Base-by-base conservation (phyloP, 2,113 vertebrate genomes). In the Meles meles region DNA sequence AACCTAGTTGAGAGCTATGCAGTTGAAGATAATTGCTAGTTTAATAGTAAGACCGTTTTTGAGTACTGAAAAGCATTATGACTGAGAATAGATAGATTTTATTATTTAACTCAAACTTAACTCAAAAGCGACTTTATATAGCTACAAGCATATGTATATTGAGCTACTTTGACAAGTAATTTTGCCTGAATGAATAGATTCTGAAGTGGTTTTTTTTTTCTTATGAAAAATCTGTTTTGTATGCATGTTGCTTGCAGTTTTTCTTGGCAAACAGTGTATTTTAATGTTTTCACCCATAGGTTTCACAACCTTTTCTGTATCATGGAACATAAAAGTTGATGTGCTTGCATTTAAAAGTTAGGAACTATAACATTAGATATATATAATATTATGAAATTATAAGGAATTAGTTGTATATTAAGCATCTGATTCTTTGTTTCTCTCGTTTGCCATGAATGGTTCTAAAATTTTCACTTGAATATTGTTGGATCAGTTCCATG, bases 321-420 rank as follows among this genome's bases (percentile, higher is more conserved):
- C 86, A 47, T 88, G 37, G 25, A 88, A 57, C 92, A 67, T 71
- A 72, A 57, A 96, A 81, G 49, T 84, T 95, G 61, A 20, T 18
- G 25, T 92, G 65, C 29, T 95, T 98, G 57, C 34, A 80, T 79
- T 94, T 95, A 95, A 57, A 72, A 96, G 63, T 97, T 95, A 39
- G 34, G 4, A 89, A 84, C 31, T 89, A 21, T 21, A 49, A 65
- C 10, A 29, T 63, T 23, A 57, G 20, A 63, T 12, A 63, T 29
- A 13, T 65, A 65, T 63, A 63, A 63, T 14, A 17, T 52, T 63
- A 65, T 31, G 29, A 31, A 65, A 25, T 11, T 92, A 42, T 91
- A 55, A 96, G 42, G 87, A 90, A 63, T 81, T 90, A 83, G 31
- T 31, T 84, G 15, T 94, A 8, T 94, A 18, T 63, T 92, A 88